Conservation (phyloP, 2,797 vertebrate species). For the Allobates femoralis region DNA sequence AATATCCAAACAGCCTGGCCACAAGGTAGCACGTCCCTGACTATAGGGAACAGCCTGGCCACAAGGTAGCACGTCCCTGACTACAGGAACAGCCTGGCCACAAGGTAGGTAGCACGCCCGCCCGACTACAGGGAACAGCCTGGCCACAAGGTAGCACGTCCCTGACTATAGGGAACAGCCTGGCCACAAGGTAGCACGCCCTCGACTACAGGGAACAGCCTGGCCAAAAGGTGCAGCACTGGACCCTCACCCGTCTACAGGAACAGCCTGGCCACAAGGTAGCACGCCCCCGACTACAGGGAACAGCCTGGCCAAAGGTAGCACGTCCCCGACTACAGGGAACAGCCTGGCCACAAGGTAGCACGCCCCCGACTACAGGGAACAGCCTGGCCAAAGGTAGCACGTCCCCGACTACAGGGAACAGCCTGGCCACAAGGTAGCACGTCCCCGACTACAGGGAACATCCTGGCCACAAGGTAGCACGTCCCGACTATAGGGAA, state of each 20-base stretch:
- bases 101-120: no score
- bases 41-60: no score
- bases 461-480: constrained; percentile 1
- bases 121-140: no score
- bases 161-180: no score
- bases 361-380: constrained; percentile 23
- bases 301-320: constrained; percentile 10
- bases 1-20: constrained; percentile 32
- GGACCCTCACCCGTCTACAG: no score
- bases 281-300: constrained; percentile 21
- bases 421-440: constrained; percentile 2
- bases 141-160: no score
- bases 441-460: constrained; percentile 29
- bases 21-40: constrained; percentile 9
- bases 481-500: constrained; percentile 33
- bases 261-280: constrained; percentile 15
- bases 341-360: constrained; percentile 14
- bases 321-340: constrained; percentile 18
- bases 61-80: no score
- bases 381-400: constrained; percentile 12
- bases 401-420: constrained; percentile 29
- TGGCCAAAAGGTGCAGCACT: no score
- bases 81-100: no score
- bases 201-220: no score
- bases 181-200: no score